Evolutionary conservation across 2,888 invertebrate species (phyloP), one percentile per base, ranked within the genome.

Genomic region (Cordilura impudica): DNA sequence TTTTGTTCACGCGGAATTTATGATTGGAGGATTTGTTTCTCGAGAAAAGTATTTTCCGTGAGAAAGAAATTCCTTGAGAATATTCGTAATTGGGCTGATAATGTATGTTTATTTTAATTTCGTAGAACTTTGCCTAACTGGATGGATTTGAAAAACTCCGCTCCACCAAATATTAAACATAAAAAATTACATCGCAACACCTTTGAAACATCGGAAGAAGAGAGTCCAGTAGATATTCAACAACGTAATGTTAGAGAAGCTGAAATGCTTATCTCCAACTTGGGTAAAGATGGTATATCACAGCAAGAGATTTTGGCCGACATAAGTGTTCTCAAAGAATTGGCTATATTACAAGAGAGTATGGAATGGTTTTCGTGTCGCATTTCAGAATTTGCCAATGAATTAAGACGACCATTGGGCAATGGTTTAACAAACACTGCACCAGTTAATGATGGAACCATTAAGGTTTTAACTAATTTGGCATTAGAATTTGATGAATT

Each of bases 331-430:
- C 91, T 98, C 54, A 94, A 94, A 66, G 95, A 96, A 83, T 90
- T 98, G 14, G 98, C 97, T 0, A 94, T 97, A 82, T 91, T 98
- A 43, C 97, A 97, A 87, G 98, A 98, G 88, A 96, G 96, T 86
- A 94, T 98, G 94, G 95, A 95, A 89, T 96, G 96, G 96, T 93
- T 96, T 87, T 92, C 94, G 0, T 92, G 92, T 7, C 91, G 93
- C 82, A 93, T 95, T 84, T 90, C 92, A 7, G 91, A 91, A 83
- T 92, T 92, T 84, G 91, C 92, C 21, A 91, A 91, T 81, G 91
- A 92, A 80, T 88, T 93, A 66, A 87, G 92, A n/a, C 90, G 91
- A 8, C 92, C 91, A n/a, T 89, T 91, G 78, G 84, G 88, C 1
- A 90, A 89, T 77, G 89, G 88, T 4, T 74, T 89, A 16, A 88